These are phyloP conservation scores for Perdita meconis DNA, from an alignment of 2,888 invertebrate genomes.

Conservation along the genomic window DNA sequence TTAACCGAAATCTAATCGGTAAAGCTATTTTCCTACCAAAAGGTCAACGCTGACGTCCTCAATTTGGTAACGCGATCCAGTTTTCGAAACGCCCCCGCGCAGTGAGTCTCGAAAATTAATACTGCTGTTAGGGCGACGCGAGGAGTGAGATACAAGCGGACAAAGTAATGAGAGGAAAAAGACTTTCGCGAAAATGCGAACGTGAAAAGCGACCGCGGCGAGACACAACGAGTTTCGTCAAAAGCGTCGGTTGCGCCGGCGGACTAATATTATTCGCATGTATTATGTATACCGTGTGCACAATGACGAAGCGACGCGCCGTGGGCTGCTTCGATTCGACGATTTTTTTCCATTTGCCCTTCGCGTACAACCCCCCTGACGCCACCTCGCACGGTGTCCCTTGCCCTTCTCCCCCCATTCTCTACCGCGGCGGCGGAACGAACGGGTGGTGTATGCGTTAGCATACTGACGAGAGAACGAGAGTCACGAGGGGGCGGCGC, in stretches of 20 bases:
- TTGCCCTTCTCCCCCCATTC: not conserved
- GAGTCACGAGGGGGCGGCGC: constrained; percentile 55
- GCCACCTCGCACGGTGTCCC: too few species aligned
- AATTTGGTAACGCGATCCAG: too few species aligned
- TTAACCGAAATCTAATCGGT: too few species aligned
- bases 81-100: too few species aligned
- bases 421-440: constrained; percentile 20
- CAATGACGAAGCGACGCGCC: constrained; percentile 58
- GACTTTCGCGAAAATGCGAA: constrained; percentile 37
- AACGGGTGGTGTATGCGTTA: constrained; percentile 62
- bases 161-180: not conserved
- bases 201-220: constrained; percentile 33
- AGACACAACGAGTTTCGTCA: constrained; percentile 61
- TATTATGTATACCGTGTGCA: constrained; percentile 66
- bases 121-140: constrained; percentile 4
- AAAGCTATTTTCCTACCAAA: too few species aligned
- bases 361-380: not conserved
- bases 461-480: constrained; percentile 69
- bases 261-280: constrained; percentile 67
- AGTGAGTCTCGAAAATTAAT: constrained; percentile 52
- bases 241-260: constrained; percentile 60
- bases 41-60: too few species aligned
- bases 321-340: constrained; percentile 63
- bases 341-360: constrained; percentile 35
- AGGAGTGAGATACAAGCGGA: not conserved